Percentiles rank a stretch among this genome's conserved stretches.
These are phyloP conservation scores for Thecocarcelia acutangulata DNA, from an alignment of 2,888 invertebrate genomes.

Conservation along the genomic window DNA sequence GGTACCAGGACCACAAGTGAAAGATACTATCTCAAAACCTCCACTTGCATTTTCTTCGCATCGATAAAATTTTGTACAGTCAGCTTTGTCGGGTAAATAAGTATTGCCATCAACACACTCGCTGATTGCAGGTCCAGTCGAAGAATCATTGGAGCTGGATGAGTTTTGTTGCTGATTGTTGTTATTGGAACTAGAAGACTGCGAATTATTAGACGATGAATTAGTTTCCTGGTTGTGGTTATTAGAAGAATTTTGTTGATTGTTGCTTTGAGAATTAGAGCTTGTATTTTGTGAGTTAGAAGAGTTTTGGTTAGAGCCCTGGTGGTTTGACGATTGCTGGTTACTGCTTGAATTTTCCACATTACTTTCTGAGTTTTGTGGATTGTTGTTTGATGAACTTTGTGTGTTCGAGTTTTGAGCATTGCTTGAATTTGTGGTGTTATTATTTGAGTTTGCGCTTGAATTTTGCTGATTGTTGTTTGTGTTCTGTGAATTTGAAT, in stretches of 20 bases:
- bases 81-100: constrained; percentile 80
- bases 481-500: constrained; percentile 10
- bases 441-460: constrained; percentile 33
- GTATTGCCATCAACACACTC: constrained; percentile 81
- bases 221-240: constrained; percentile 61
- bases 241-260: constrained; percentile 45
- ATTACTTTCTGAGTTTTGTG: no score
- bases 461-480: constrained; percentile 2
- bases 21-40: constrained; percentile 84
- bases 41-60: constrained; percentile 85
- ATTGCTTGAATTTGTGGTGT: constrained; percentile 14
- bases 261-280: not conserved
- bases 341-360: no score
- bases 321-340: no score
- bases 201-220: constrained; percentile 19
- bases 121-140: constrained; percentile 63
- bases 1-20: constrained; percentile 85
- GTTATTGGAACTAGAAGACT: constrained; percentile 57
- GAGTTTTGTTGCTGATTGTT: constrained; percentile 40
- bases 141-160: constrained; percentile 49
- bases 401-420: not conserved
- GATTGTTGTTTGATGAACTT: no score
- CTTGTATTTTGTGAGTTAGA: constrained; percentile 19
- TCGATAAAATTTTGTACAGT: constrained; percentile 86
- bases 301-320: constrained; percentile 62